Evolutionary conservation across 2,888 invertebrate genomes (phyloP), one percentile per base, ranked within the genome.

Genomic region (Rhabditoides inermis): DNA sequence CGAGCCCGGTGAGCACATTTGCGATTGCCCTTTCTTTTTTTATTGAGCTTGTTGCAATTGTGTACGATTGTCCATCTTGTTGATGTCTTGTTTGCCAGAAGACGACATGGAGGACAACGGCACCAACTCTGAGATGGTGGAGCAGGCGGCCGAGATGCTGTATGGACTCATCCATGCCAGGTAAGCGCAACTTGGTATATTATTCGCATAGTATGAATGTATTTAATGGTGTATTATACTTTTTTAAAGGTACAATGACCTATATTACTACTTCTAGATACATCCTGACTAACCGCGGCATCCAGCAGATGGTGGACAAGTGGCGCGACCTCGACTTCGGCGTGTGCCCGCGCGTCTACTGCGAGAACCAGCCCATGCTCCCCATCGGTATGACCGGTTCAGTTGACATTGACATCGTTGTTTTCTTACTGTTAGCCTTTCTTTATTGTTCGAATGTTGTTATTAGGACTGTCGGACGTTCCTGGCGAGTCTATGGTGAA

Each of bases 401-500:
- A 22, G 1, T 49, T 1, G 18, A 32, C 35, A 23, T 1, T 15
- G 25, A 2, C 15, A 23, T 4, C 15, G 23, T 12, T n/a, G n/a
- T 26, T 15, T 23, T 15, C 1, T 36, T 22, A 5, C 15, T 18
- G 23, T 5, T 25, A 26, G 18, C 27, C 2, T 44, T 15, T 1
- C 44, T 26, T 26, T 1, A 7, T 10, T 22, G 1, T 25, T 44
- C 15, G 27, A 18, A 12, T 22, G 26, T 12, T 25, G 15, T 25
- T 1, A 44, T 15, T 26, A 88, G 90, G 95, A 68, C 82, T 98
- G 69, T 94, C 94, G 28, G 98, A 98, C 81, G 89, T 98, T 63
- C 94, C 95, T 57, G 94, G 95, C 48, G 98, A 98, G 81, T 90
- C 92, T 44, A 99, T 95, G 95, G 98, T 94, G 51, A 98, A 98